Conservation (phyloP, 1,140 invertebrate species). For the Gonatopus flavifemur region DNA sequence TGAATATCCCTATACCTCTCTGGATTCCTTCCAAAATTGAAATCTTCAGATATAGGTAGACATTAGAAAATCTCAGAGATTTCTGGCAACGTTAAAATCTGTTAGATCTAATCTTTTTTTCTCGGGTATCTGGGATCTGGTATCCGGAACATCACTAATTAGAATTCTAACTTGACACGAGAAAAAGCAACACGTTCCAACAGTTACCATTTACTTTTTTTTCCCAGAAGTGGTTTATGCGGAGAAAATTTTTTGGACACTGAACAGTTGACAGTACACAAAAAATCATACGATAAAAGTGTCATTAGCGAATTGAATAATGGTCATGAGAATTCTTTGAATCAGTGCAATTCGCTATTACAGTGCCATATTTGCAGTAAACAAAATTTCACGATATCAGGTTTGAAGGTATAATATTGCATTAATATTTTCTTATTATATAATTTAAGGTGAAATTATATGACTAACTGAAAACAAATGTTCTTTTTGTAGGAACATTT, state of each 20-base stretch:
- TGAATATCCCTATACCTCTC: no score
- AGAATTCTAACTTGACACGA: no score
- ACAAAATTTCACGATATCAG: constrained; percentile 30
- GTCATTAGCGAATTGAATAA: not conserved
- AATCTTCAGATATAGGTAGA: no score
- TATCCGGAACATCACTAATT: not conserved
- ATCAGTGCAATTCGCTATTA: constrained; percentile 16
- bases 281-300: constrained; percentile 18
- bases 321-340: constrained; percentile 16
- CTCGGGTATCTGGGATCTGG: no score
- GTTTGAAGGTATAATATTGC: constrained; percentile 27
- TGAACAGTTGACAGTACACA: constrained; percentile 60
- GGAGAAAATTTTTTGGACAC: constrained; percentile 58
- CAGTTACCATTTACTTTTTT: no score
- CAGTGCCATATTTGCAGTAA: constrained; percentile 44
- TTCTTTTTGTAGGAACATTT: constrained; percentile 58
- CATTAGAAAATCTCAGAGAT: no score
- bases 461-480: not conserved
- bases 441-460: not conserved
- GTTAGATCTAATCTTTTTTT: no score
- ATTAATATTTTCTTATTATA: constrained; percentile 2
- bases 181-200: no score
- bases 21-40: no score
- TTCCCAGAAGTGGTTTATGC: constrained; percentile 52
- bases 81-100: no score